These are phyloP conservation scores for Rallus limicola DNA, from an alignment of 2,113 vertebrate species.

Conservation along the genomic window DNA sequence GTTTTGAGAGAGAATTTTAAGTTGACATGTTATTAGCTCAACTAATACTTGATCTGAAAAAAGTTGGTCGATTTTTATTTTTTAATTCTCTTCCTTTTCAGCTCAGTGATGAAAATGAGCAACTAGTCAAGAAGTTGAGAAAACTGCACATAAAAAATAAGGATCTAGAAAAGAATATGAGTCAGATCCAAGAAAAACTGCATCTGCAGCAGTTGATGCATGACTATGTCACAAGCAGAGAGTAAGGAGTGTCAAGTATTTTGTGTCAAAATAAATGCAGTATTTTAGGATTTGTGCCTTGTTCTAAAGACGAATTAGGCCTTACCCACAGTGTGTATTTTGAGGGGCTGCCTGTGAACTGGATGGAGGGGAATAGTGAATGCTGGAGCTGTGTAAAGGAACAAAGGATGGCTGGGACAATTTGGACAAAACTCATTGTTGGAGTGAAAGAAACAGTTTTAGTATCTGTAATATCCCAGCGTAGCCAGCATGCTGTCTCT, in stretches of 20 bases:
- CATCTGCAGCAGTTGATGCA: background rate
- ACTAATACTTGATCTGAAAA: background rate
- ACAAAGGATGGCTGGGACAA: background rate
- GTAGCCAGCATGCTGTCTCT: accelerated
- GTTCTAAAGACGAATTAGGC: background rate
- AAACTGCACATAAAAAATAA: constrained; percentile 62
- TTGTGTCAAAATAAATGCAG: background rate
- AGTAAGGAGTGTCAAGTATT: constrained; percentile 33
- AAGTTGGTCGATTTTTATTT: background rate
- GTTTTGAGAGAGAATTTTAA: background rate
- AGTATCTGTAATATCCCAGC: background rate
- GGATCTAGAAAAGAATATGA: constrained; percentile 50
- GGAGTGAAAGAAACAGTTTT: background rate
- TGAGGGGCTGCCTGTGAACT: background rate
- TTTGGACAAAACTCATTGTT: background rate
- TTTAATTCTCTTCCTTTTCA: constrained; percentile 26
- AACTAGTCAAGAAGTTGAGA: constrained; percentile 66
- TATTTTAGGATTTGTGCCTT: background rate
- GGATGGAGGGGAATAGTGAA: background rate
- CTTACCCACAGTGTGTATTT: background rate
- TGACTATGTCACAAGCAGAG: constrained; percentile 38
- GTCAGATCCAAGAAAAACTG: constrained; percentile 33
- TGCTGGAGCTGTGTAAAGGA: background rate
- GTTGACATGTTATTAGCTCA: background rate
- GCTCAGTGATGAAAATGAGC: constrained; percentile 72